Evolutionary conservation across 1,140 invertebrate species (phyloP), one percentile per base, ranked within the genome.

Genomic region (Zaprionus africanus): DNA sequence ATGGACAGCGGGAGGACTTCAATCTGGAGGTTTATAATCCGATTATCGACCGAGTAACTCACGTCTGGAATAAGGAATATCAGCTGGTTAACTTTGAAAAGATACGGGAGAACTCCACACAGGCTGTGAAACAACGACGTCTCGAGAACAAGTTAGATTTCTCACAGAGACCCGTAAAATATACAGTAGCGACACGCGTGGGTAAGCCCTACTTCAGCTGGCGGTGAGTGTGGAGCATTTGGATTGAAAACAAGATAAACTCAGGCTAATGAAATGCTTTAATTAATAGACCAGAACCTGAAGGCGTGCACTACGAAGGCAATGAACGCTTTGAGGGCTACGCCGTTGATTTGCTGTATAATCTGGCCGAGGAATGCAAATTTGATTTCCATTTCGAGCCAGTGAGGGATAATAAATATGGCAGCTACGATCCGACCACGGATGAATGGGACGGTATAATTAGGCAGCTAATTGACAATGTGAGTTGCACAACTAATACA

Each of bases 381-480:
- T 97, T 98, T 77, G 96, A 96, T 78, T 98, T 96, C 75, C 93
- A 94, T 67, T 95, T 97, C 68, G 94, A 95, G 82, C 91, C 97
- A 0, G 96, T 95, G 1, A 94, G 94, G 0, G 96, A 96, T 84
- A 93, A 94, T 15, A 93, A 94, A 19, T 96, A 97, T 82, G 98
- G 97, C 1, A 95, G 94, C 38, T 95, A 94, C 19, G 93, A 97
- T 87, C 90, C 94, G 15, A 92, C 94, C 1, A 96, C 94, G 0
- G 95, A 95, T 78, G 94, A 95, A 79, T 98, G 97, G 97, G 95
- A 97, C 90, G 98, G 97, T n/a, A 94, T 99, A 53, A 96, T 98
- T 24, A 95, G 95, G 69, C 95, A 97, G 76, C 91, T 98, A n/a
- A 93, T 98, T 24, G 96, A 97, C 81, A 94, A 94, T 94, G 94